These are phyloP conservation scores for Argyrosomus japonicus DNA, from an alignment of 2,113 vertebrate genomes.

Conservation along the genomic window DNA sequence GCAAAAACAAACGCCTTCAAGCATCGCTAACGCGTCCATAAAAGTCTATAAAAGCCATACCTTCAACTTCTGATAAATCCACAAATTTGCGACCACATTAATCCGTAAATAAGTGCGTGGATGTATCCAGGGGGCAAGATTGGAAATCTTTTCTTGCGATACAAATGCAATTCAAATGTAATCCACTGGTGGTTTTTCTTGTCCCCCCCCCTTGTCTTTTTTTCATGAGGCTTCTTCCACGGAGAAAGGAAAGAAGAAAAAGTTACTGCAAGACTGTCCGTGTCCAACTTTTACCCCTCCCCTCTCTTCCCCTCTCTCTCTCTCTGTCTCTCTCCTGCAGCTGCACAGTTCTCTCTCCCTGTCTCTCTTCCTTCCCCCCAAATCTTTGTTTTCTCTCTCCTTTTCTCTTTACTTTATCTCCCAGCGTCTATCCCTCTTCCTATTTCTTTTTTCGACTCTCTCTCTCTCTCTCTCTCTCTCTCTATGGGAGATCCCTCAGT, in stretches of 20 bases:
- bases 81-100: slow-evolving; percentile 72
- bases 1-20: background rate
- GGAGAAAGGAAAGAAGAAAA: slow-evolving; percentile 68
- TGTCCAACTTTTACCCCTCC: slow-evolving; percentile 79
- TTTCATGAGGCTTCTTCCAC: slow-evolving; percentile 60
- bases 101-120: slow-evolving; percentile 62
- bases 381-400: background rate
- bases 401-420: slow-evolving; percentile 46
- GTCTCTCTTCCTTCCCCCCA: background rate
- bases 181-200: slow-evolving; percentile 63
- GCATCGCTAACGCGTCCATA: background rate
- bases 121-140: slow-evolving; percentile 11
- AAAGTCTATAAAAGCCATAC: slow-evolving; percentile 70
- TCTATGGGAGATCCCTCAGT: slow-evolving; percentile 64
- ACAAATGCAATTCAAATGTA: slow-evolving; percentile 49
- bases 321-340: background rate
- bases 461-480: background rate
- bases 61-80: slow-evolving; percentile 77
- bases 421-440: slow-evolving; percentile 8
- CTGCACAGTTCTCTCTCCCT: background rate
- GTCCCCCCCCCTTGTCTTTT: slow-evolving; percentile 28
- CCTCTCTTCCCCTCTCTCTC: slow-evolving; percentile 80
- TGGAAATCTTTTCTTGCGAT: slow-evolving; percentile 2
- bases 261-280: slow-evolving; percentile 69
- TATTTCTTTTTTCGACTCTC: background rate